Base-by-base conservation (phyloP, 2,113 vertebrate species). In the Oncorhynchus tshawytscha region DNA sequence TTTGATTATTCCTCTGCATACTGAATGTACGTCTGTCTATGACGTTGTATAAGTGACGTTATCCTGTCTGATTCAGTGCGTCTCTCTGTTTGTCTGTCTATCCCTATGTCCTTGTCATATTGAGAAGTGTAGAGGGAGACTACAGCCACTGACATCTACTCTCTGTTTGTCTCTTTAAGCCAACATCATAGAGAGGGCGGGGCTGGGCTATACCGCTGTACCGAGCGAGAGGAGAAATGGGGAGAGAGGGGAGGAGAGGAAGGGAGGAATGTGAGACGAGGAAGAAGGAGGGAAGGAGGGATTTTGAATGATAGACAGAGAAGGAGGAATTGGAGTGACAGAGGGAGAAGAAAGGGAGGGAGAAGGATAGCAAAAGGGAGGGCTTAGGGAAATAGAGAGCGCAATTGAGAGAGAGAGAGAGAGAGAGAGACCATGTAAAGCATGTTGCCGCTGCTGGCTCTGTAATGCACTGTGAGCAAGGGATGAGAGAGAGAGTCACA, bases 391-490 rank as follows among this genome's bases (percentile, higher is more conserved):
- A 13, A 25, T 69, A 3, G 60, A 59, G 79, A n/a, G 75, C 2
- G 0, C 8, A 2, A 39, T 9, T 9, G 34, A 34, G 34, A 34
- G 34, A 9, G 45, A 67, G 3, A 27, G 72, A 51, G 77, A 78
- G 70, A 75, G 29, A 9, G 49, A 24, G 72, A 66, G 82, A 74
- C 71, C 34, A 67, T 87, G 82, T 87, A 86, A 87, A 90, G 87
- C 89, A 87, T 68, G 80, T 81, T 91, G 90, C 87, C 73, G 82
- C 80, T 78, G 73, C 80, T 70, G 72, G 71, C 85, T 91, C 76
- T 15, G 80, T 90, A 82, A 92, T 87, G 81, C 82, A 88, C 83
- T 88, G 85, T 89, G 89, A 88, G 86, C 82, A 78, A 81, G 83
- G 85, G 88, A 84, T 80, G 81, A 83, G 78, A 51, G 75, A n/a